These are phyloP conservation scores for Cheirogaleus major DNA, from an alignment of 2,797 vertebrate genomes.

Conservation along the genomic window DNA sequence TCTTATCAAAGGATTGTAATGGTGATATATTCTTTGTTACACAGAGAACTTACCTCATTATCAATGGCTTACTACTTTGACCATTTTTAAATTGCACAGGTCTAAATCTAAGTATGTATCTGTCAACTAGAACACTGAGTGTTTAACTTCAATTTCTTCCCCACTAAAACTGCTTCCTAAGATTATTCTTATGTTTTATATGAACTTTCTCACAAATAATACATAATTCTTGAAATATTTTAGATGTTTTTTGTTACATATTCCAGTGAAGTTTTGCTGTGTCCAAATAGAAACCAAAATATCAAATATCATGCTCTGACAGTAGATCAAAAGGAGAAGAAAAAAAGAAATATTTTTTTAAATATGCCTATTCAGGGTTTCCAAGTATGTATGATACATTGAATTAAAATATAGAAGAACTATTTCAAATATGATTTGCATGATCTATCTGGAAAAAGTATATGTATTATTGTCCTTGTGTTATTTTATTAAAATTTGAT, in stretches of 20 bases:
- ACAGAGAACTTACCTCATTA: constrained; percentile 69
- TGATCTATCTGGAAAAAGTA: neutral
- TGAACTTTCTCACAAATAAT: constrained; percentile 59
- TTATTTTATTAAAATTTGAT: constrained; percentile 50
- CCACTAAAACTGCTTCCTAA: constrained; percentile 56
- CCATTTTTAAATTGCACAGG: constrained; percentile 75
- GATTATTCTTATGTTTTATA: constrained; percentile 39
- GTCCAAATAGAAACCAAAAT: constrained; percentile 45
- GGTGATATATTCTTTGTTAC: constrained; percentile 67
- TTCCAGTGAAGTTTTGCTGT: constrained; percentile 16
- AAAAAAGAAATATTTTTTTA: neutral
- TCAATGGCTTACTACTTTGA: constrained; percentile 76
- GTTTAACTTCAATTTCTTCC: constrained; percentile 73
- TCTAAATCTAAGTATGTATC: constrained; percentile 69
- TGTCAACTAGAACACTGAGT: constrained; percentile 70
- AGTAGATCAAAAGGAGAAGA: neutral
- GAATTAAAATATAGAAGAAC: constrained; percentile 41
- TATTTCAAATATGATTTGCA: constrained; percentile 52
- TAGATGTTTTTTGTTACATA: constrained; percentile 19
- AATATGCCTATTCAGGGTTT: neutral
- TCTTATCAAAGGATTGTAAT: constrained; percentile 74
- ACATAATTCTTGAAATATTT: constrained; percentile 52
- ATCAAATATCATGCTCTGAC: constrained; percentile 35
- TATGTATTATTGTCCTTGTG: neutral
- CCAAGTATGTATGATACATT: neutral